Evolutionary conservation across 2,888 invertebrate species (phyloP).

Genomic region (Synanthedon formicaeformis): DNA sequence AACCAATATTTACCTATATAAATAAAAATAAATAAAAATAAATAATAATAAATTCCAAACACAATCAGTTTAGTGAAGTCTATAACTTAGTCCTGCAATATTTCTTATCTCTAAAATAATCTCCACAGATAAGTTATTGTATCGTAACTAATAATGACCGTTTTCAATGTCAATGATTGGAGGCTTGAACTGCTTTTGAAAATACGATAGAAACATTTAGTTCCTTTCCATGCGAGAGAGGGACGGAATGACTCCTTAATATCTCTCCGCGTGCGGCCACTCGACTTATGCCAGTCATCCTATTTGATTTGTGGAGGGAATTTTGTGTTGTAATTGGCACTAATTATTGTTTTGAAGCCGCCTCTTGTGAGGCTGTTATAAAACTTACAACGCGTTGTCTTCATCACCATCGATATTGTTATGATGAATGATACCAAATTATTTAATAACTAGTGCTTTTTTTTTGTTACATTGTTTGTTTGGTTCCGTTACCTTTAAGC

Average conservation of each 20-base stretch:
- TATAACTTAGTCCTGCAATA: no score
- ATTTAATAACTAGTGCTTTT: no score
- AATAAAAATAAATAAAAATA: no score
- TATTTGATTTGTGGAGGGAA: constrained; percentile 60
- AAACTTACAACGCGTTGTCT: constrained; percentile 21
- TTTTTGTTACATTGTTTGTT: no score
- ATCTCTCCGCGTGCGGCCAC: constrained; percentile 59
- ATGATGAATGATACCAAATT: background rate
- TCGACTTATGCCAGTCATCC: constrained; percentile 59
- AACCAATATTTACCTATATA: no score
- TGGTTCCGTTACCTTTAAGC: no score
- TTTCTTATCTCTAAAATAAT: no score
- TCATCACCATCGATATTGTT: background rate
- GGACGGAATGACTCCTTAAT: constrained; percentile 36
- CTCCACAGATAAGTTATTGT: background rate
- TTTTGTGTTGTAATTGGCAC: constrained; percentile 59
- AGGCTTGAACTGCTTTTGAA: constrained; percentile 17
- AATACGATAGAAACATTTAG: constrained; percentile 21
- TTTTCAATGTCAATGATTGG: constrained; percentile 24
- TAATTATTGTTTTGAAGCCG: constrained; percentile 61
- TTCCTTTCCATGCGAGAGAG: constrained; percentile 18
- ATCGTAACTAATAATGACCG: constrained; percentile 12
- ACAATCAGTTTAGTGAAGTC: no score
- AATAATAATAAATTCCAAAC: no score
- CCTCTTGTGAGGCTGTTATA: constrained; percentile 29